Evolutionary conservation across 2,888 invertebrate genomes (phyloP), one percentile per base, ranked within the genome.

Genomic region (Toxonevra muliebris): DNA sequence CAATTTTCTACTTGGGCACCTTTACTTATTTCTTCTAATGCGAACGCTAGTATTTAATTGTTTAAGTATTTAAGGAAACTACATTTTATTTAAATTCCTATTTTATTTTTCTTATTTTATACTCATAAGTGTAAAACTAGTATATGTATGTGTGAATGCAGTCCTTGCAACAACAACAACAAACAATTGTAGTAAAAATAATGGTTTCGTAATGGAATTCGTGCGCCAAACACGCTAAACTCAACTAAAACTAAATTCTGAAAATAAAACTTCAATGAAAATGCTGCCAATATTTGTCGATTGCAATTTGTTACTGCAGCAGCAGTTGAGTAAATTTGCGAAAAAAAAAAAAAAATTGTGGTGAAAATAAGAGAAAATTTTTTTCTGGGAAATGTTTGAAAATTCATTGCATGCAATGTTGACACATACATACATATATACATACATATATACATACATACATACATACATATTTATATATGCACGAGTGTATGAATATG

Each of bases 331-430:
- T 5, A 13, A 53, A 53, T 10, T 19, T n/a, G n/a, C 9, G 17
- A 17, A 53, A 13, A 20, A 10, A 53, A 9, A 53, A 53, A 53
- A 19, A 1, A 48, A 19, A 48, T 30, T 8, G 1, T 8, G 3
- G 13, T 8, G 3, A 8, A 45, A 11, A 20, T 42, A 11, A n/a
- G 9, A n/a, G 19, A 1, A 15, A 62, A 45, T 1, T 20, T 41
- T 17, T 1, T 30, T 50, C 11, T 10, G 57, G 55, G 40, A 64
- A 48, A 20, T 64, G 48, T 45, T 64, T 55, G 57, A 40, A 30
- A 57, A 64, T 64, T 64, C 64, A 64, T 57, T 20, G 64, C 64
- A 48, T 55, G 57, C 55, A 48, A 15, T 52, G 52, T 64, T 57
- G 45, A 55, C 55, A n/a, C n/a, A n/a, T n/a, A n/a, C n/a, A 52